Conservation (phyloP, 2,888 invertebrate species). For the Hartigia nigra region DNA sequence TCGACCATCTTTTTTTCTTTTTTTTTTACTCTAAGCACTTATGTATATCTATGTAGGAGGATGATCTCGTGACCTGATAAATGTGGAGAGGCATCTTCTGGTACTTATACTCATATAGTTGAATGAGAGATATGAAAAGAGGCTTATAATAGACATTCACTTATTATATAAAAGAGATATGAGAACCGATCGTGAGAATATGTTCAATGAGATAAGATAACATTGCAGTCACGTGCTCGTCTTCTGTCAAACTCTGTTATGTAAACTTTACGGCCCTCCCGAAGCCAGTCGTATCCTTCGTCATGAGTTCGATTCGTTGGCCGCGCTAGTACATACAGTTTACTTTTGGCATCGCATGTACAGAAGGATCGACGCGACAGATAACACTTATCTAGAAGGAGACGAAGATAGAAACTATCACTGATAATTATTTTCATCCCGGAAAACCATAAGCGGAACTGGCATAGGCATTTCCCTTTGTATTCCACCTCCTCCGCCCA, state of each 20-base stretch:
- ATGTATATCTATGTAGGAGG: background rate
- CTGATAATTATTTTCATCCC: background rate
- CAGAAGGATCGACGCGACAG: background rate
- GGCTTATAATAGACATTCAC: background rate
- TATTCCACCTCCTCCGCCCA: too few species aligned
- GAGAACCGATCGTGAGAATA: constrained; percentile 14
- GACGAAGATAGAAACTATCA: background rate
- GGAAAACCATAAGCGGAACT: background rate
- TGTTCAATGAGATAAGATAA: constrained; percentile 55
- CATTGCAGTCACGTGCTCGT: constrained; percentile 55
- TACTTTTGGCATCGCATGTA: constrained; percentile 18
- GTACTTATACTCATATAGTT: background rate
- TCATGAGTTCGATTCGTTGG: background rate
- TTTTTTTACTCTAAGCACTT: background rate
- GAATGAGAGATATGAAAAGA: background rate
- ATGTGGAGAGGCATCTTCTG: background rate
- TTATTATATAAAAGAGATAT: background rate
- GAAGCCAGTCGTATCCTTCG: constrained; percentile 41
- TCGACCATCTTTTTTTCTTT: background rate
- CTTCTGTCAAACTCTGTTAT: constrained; percentile 63
- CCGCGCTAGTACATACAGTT: constrained; percentile 15
- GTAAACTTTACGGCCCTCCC: constrained; percentile 56
- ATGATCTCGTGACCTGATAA: background rate
- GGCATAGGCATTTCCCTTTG: background rate
- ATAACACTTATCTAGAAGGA: background rate